Conservation (phyloP, 2,888 invertebrate species). For the Pterostichus niger region DNA sequence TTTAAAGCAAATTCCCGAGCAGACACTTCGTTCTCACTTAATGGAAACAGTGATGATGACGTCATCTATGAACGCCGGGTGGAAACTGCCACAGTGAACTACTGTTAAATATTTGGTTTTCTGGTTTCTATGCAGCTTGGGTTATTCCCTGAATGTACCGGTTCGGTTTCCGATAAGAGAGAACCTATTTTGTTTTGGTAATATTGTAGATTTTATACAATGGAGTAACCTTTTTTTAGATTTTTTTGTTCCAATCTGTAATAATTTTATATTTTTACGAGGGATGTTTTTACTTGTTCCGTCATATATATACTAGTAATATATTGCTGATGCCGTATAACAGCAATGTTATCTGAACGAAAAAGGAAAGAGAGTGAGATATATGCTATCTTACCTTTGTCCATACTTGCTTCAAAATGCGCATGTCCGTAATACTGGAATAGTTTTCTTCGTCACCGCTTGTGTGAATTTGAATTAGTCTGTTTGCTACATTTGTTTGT, state of each 20-base stretch:
- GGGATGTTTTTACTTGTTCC: too few species aligned
- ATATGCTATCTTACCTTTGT: too few species aligned
- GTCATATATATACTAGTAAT: too few species aligned
- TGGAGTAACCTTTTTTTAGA: neutral
- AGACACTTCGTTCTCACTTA: neutral
- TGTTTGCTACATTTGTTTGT: too few species aligned
- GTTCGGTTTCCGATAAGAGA: neutral
- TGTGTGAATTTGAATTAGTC: too few species aligned
- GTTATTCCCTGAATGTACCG: neutral
- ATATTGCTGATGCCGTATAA: too few species aligned
- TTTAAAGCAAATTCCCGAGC: conserved; percentile 27
- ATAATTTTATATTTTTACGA: neutral
- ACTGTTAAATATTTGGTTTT: conserved; percentile 25
- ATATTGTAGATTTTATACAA: conserved; percentile 16
- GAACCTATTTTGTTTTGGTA: conserved; percentile 19
- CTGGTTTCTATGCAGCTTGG: neutral
- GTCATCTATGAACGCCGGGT: neutral
- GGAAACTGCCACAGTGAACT: neutral
- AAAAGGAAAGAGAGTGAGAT: too few species aligned
- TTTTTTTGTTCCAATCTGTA: neutral
- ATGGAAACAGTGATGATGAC: neutral
- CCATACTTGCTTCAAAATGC: too few species aligned
- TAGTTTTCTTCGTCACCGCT: too few species aligned
- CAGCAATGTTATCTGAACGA: too few species aligned
- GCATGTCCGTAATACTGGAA: too few species aligned